Base-by-base conservation (phyloP, 2,113 vertebrate species). In the Thomomys bottae region DNA sequence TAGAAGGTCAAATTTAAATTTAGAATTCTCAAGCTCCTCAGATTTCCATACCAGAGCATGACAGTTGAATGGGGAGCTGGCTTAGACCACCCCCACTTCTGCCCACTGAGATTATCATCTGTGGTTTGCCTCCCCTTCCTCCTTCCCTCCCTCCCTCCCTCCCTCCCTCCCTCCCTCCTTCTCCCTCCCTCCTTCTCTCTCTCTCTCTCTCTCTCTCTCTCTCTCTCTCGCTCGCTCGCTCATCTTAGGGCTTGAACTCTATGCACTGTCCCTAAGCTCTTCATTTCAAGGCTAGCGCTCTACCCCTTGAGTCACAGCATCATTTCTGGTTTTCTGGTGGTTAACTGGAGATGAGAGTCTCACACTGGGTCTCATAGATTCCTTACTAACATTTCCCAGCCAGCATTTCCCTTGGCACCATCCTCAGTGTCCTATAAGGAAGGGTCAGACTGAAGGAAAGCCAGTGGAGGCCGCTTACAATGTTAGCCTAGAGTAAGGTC, bases 31-130 rank as follows among this genome's bases (percentile, higher is more conserved):
- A 6, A 26, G 34, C 40, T 78, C 45, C 59, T 82, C 30, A 26
- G 28, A 54, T 21, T 8, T 34, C 49, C 6, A 14, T 8, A 14
- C 14, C 57, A 30, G 34, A 88, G n/a, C 8, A n/a, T 2, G 57
- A 66, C n/a, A 7, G 49, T 59, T 20, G 38, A 8, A 12, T 30
- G 38, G 32, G 30, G 15, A 67, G 17, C 36, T 24, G 92, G 17
- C 36, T 34, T 73, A 88, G 85, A 14, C 1, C 2, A n/a, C n/a
- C 18, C 91, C 20, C 84, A 73, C 2, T 28, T 5, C 30, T 64
- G 4, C 1, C 0, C 4, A 2, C 14, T 34, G 6, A 1, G 3
- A 38, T 66, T 21, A 3, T 0, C 0, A n/a, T 2, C 30, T 0
- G 2, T 18, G 12, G 28, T 21, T 68, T 73, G 40, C 14, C 49